These are phyloP conservation scores for Balaenoptera acutorostrata DNA, from an alignment of 2,113 vertebrate genomes.

Conservation along the genomic window DNA sequence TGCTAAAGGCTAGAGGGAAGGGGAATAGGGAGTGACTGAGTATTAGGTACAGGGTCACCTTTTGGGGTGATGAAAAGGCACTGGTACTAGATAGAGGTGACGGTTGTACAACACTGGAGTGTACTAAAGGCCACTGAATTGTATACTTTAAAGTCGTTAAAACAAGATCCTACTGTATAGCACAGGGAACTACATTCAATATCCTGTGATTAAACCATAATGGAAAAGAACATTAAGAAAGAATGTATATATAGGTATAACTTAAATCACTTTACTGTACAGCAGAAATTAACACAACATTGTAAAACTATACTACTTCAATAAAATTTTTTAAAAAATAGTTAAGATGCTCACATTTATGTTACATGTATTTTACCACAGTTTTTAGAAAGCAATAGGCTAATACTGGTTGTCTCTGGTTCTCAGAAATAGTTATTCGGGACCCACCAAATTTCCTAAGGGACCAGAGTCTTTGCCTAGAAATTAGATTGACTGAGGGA, in stretches of 20 bases:
- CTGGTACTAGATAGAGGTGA: background rate
- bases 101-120: background rate
- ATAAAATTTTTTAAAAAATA: background rate
- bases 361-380: background rate
- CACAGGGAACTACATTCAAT: background rate
- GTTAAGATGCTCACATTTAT: background rate
- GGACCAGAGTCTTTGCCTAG: background rate
- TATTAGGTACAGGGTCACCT: background rate
- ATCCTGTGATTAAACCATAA: background rate
- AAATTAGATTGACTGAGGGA: background rate
- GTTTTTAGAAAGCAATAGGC: background rate
- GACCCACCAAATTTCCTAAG: background rate
- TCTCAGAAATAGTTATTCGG: slow-evolving; percentile 14
- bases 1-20: background rate
- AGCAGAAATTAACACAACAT: background rate
- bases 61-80: background rate
- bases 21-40: background rate
- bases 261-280: background rate
- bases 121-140: background rate
- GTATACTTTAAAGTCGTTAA: background rate
- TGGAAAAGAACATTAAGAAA: background rate
- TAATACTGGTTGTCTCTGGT: background rate
- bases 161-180: background rate
- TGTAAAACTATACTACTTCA: background rate
- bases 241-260: background rate